Base-by-base conservation (phyloP, 2,113 vertebrate genomes). In the Aythya baeri region DNA sequence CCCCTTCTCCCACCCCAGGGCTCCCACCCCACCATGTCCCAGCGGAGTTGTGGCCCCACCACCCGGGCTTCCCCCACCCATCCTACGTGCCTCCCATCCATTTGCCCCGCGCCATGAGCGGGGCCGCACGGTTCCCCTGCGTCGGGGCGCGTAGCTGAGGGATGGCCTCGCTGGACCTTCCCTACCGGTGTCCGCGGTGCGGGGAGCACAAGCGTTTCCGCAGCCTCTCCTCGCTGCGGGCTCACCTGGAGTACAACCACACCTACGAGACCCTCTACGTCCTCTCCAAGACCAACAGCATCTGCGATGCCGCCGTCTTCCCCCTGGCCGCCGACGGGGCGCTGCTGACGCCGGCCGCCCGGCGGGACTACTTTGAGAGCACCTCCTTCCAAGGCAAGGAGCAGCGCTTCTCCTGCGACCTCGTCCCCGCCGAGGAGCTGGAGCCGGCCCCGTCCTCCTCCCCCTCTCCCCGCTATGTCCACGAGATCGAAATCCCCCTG, bases 171-270 rank as follows among this genome's bases (percentile, higher is more conserved):
- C 97, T 99, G 98, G 99, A 99, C 98, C 98, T 99, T 96, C 99
- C 99, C 0, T 99, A 99, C 98, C 99, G 99, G 90, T 99, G 99
- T 97, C 99, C 99, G 91, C 99, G 99, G 95, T 99, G 99, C 84
- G 99, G 99, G 95, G 99, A 99, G 98, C 99, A 99, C 98, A 99
- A 99, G 96, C 99, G 99, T 94, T 99, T 99, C 98, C 98, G 99
- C 97, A 99, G 99, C 97, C 98, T 99, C 91, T 99, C 99, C 26
- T 99, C 99, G 2, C 97, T 99, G 81, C 98, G 99, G 6, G 99
- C 99, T 1, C 99, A 99, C 97, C 98, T 99, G 98, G 99, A 99
- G 96, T 99, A 99, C 98, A 99, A 99, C 98, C 99, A 99, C 98
- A 99, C 99, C 17, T 99, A 99, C 52, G 99, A 99, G 98, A 99